Percentiles rank a stretch among this genome's conserved stretches.
phyloP scores from a whole-genome alignment of 2,888 invertebrate genomes.

The Cinara cedri region DNA sequence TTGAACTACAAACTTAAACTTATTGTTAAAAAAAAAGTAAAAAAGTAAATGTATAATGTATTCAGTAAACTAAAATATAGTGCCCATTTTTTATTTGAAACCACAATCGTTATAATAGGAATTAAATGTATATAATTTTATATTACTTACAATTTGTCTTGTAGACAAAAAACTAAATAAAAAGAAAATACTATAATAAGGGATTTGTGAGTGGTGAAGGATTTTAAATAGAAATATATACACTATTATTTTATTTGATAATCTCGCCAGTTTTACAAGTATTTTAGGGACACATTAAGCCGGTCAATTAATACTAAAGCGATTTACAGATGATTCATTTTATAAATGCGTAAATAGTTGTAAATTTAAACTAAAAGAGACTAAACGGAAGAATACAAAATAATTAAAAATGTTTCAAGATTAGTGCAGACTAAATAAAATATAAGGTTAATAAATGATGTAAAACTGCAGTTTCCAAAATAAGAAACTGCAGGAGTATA shows the following conservation, averaged over 20 bases:
- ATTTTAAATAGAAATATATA: conserved; percentile 7
- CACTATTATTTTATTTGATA: conserved; percentile 27
- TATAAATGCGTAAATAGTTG: conserved; percentile 9
- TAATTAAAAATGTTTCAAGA: too few species aligned
- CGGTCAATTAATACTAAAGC: conserved; percentile 3
- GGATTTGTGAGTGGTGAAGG: neutral
- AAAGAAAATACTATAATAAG: conserved; percentile 11
- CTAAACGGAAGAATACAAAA: neutral
- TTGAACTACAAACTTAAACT: too few species aligned
- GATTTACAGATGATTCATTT: neutral
- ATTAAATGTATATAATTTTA: neutral
- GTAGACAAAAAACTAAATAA: neutral
- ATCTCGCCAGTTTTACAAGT: neutral
- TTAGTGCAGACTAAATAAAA: too few species aligned
- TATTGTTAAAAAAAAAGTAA: neutral
- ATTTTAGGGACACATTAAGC: neutral
- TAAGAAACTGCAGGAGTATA: too few species aligned
- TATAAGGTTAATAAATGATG: too few species aligned
- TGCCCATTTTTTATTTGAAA: neutral
- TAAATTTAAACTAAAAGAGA: conserved; percentile 9
- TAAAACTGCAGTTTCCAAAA: too few species aligned
- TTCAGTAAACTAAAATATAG: neutral
- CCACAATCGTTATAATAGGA: neutral
- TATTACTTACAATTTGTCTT: neutral
- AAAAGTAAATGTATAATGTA: neutral